A percentile compares a stretch with the other conserved stretches of the same genome.
Evolutionary conservation across 2,113 vertebrate species (phyloP).

Genomic region (Muscicapa adusta): DNA sequence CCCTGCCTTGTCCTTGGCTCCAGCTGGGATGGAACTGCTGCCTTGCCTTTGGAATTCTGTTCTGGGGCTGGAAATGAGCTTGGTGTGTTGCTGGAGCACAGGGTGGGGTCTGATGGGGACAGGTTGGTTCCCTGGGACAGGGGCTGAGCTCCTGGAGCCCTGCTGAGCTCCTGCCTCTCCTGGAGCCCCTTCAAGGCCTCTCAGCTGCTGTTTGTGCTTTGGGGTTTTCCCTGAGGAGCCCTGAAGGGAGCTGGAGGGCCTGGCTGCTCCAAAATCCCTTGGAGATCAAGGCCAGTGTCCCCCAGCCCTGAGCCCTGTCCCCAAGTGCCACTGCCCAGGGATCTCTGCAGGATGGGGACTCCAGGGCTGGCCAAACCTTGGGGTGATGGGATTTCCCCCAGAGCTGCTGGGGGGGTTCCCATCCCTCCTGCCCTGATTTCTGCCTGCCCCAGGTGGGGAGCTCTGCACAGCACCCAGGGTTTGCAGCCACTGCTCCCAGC

Average conservation of each 20-base stretch:
- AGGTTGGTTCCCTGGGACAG: background rate
- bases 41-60: background rate
- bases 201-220: background rate
- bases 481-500: background rate
- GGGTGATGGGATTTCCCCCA: background rate
- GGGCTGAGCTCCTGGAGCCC: background rate
- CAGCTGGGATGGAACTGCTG: background rate
- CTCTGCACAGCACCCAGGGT: background rate
- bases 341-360: background rate
- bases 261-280: background rate
- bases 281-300: background rate
- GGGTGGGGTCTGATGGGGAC: background rate
- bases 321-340: background rate
- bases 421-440: background rate
- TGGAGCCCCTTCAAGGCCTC: background rate
- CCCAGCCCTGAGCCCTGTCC: background rate
- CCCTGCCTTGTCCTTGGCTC: background rate
- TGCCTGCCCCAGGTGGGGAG: background rate
- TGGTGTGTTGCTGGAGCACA: background rate
- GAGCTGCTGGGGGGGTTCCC: fast-evolving
- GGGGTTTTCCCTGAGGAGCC: background rate
- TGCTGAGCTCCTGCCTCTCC: background rate
- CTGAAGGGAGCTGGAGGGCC: background rate
- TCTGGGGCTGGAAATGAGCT: background rate
- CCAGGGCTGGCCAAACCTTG: background rate